A percentile compares a stretch with the other conserved stretches of the same genome.
Evolutionary conservation across 2,113 vertebrate genomes (phyloP).

Genomic region (Ivindomyrus marchei): DNA sequence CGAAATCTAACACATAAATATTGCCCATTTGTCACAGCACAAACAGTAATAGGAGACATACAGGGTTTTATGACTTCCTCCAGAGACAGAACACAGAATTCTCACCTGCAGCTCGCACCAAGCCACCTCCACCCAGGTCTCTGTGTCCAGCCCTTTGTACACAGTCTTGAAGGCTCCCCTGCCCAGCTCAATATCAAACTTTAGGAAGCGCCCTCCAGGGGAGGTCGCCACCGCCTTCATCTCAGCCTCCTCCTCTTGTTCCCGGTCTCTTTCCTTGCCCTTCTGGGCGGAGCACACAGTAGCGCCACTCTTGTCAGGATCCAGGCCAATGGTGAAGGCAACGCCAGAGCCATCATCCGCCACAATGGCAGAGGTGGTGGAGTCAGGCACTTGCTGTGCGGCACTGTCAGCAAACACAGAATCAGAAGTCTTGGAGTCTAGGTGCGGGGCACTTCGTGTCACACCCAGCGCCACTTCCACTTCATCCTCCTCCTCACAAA

Average conservation of each 20-base stretch:
- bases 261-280: constrained; percentile 65
- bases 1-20: background rate
- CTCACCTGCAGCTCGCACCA: constrained; percentile 92
- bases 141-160: constrained; percentile 88
- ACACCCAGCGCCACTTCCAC: constrained; percentile 39
- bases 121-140: constrained; percentile 91
- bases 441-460: constrained; percentile 51
- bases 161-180: constrained; percentile 91
- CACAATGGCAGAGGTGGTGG: constrained; percentile 37
- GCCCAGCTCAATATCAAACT: constrained; percentile 88
- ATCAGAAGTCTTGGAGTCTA: constrained; percentile 51
- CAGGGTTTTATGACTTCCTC: background rate
- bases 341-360: constrained; percentile 37
- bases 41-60: background rate
- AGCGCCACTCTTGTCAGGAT: constrained; percentile 44
- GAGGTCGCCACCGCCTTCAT: constrained; percentile 95
- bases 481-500: constrained; percentile 72
- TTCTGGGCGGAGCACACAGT: constrained; percentile 35
- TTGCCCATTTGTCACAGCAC: background rate
- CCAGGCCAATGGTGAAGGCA: constrained; percentile 32
- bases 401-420: constrained; percentile 50
- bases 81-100: background rate
- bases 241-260: constrained; percentile 85
- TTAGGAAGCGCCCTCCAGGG: constrained; percentile 81
- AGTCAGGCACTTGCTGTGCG: constrained; percentile 41